A percentile compares a stretch with the other conserved stretches of the same genome.
These are phyloP conservation scores for Erinaceus europaeus DNA, from an alignment of 2,113 vertebrate genomes.

Conservation along the genomic window DNA sequence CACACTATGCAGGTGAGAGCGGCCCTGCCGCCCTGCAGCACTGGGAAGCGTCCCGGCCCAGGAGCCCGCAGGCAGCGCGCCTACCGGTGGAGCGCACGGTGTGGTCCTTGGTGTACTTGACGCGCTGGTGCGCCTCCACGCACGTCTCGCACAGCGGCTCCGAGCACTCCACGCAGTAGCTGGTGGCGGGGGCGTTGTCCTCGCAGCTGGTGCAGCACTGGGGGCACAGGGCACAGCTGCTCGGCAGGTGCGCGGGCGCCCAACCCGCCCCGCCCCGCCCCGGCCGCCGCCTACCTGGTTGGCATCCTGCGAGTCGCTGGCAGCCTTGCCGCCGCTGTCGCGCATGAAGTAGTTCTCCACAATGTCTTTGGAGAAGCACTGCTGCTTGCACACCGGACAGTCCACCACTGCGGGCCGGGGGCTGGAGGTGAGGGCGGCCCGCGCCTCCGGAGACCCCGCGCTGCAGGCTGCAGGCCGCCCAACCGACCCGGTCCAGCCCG, in stretches of 20 bases:
- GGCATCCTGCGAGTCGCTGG: constrained; percentile 44
- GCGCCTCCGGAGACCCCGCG: too few species aligned
- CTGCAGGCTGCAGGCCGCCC: too few species aligned
- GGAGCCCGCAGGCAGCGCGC: background rate
- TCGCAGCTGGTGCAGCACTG: constrained; percentile 88
- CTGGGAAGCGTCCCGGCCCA: too few species aligned
- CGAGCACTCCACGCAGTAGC: constrained; percentile 87
- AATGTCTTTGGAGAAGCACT: constrained; percentile 79
- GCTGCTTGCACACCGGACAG: constrained; percentile 83
- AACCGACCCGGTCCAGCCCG: too few species aligned
- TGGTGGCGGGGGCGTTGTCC: constrained; percentile 82
- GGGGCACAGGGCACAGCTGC: background rate
- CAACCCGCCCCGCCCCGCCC: too few species aligned
- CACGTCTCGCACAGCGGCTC: constrained; percentile 88
- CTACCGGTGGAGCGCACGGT: constrained; percentile 79
- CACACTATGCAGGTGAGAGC: too few species aligned
- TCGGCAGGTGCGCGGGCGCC: too few species aligned
- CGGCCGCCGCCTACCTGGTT: constrained; percentile 69
- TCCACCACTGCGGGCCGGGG: constrained; percentile 55
- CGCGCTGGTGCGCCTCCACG: constrained; percentile 87
- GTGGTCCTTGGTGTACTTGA: constrained; percentile 89
- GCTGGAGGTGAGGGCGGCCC: background rate
- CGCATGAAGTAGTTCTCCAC: constrained; percentile 84
- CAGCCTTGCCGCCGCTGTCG: constrained; percentile 55
- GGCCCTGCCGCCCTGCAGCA: too few species aligned